Evolutionary conservation across 2,113 vertebrate species (phyloP), one percentile per base, ranked within the genome.

Genomic region (Melanostigma gelatinosum): DNA sequence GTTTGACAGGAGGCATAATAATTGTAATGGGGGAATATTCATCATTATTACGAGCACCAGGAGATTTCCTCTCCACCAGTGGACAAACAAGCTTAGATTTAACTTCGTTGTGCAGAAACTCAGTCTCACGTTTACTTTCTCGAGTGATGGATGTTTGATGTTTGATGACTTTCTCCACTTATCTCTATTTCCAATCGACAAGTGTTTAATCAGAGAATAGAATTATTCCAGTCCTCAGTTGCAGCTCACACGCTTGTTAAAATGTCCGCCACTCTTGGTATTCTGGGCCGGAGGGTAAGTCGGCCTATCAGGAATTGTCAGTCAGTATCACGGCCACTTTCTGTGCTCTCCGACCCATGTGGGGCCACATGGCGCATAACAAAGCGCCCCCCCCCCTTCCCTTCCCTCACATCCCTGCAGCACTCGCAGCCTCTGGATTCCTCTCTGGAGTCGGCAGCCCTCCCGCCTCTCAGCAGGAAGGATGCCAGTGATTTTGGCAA

Each of bases 171-270:
- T 52, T 57, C 36, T 66, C 8, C 8, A 34, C 27, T 36, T 3
- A 22, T 38, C 3, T 74, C 6, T 67, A 20, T 67, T 52, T 22
- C 34, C 22, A 40, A 61, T 67, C 7, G 6, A 77, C 87, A 81
- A 72, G 77, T 88, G 82, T 86, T 77, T 36, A 66, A 27, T 70
- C 11, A 42, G 3, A 71, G 13, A 77, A 76, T 84, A 75, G 72
- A 79, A 89, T 60, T 58, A 67, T 73, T 75, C 82, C 68, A 50
- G 63, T 77, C n/a, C 20, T 75, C 67, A 62, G 67, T 74, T 78
- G 71, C 20, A 71, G 50, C 62, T 84, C 73, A 55, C 32, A 52
- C 42, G 68, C 84, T 88, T 81, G 85, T 90, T 91, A 86, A 69
- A 85, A 82, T 64, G 36, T 74, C 80, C 77, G 24, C 32, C 75